A percentile compares a stretch with the other conserved stretches of the same genome.
Evolutionary conservation across 2,888 invertebrate species (phyloP).

Genomic region (Euzophera pinguis): DNA sequence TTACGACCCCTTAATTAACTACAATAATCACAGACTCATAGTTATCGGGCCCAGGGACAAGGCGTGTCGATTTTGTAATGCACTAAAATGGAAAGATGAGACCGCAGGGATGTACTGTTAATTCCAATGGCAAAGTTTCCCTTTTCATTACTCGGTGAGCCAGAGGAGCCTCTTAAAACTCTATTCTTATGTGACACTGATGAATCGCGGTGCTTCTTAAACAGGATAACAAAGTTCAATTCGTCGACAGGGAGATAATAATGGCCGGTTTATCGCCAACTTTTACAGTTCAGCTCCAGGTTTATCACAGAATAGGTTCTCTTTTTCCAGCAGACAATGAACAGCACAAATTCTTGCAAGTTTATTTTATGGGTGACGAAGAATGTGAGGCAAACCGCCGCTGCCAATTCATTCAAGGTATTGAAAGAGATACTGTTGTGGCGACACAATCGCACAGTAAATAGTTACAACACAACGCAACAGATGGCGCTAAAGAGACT

Average conservation of each 20-base stretch:
- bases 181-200: conserved; percentile 13
- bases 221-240: conserved; percentile 21
- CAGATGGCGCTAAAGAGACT: too few relatives aligned
- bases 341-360: conserved; percentile 23
- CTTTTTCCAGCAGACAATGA: not conserved
- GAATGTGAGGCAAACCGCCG: conserved; percentile 24
- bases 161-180: conserved; percentile 18
- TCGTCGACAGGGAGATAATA: conserved; percentile 20
- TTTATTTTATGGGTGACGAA: too few relatives aligned
- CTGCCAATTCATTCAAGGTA: conserved; percentile 26
- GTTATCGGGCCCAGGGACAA: conserved; percentile 14
- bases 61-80: conserved; percentile 13
- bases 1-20: conserved; percentile 19
- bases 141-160: conserved; percentile 15
- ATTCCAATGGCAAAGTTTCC: conserved; percentile 16
- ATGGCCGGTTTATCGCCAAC: conserved; percentile 26
- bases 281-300: conserved; percentile 26
- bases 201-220: conserved; percentile 16
- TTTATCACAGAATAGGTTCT: conserved; percentile 25
- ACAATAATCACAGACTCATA: conserved; percentile 13
- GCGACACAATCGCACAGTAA: too few relatives aligned
- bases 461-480: too few relatives aligned
- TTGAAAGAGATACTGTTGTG: conserved; percentile 28
- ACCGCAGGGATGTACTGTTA: conserved; percentile 18
- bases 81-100: conserved; percentile 16